These are phyloP conservation scores for Phasianus colchicus DNA, from an alignment of 2,113 vertebrate species.

Conservation along the genomic window DNA sequence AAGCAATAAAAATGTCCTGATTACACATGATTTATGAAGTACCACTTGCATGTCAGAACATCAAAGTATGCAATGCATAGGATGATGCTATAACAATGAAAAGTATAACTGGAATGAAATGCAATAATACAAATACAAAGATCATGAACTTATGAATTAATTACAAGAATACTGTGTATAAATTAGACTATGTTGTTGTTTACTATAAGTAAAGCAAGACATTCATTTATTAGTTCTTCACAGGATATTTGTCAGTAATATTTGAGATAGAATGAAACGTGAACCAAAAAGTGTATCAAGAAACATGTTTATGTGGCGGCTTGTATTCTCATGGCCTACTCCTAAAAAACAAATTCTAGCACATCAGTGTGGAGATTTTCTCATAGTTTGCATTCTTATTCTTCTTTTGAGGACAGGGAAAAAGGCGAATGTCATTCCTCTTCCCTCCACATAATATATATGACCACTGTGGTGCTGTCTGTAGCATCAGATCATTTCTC, in stretches of 20 bases:
- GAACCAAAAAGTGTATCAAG: not conserved
- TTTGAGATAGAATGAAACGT: not conserved
- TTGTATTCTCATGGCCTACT: not conserved
- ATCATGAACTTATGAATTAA: not conserved
- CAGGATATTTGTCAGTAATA: not conserved
- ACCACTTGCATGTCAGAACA: not conserved
- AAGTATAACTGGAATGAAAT: constrained; percentile 8
- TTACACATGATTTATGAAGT: not conserved
- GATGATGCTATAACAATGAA: not conserved
- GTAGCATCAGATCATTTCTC: not conserved
- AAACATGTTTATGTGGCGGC: not conserved
- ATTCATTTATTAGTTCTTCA: not conserved
- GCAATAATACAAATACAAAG: not conserved
- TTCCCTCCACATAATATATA: not conserved
- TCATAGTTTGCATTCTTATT: not conserved
- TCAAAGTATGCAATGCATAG: not conserved
- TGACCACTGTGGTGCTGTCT: not conserved
- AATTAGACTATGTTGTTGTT: not conserved
- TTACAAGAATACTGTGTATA: not conserved
- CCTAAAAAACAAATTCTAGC: not conserved
- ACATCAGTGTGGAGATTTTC: not conserved
- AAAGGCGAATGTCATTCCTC: not conserved
- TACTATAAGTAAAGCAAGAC: not conserved
- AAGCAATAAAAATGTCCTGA: constrained; percentile 32
- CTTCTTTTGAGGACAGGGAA: not conserved